Evolutionary conservation across 2,113 vertebrate species (phyloP).

Genomic region (Salvator merianae): DNA sequence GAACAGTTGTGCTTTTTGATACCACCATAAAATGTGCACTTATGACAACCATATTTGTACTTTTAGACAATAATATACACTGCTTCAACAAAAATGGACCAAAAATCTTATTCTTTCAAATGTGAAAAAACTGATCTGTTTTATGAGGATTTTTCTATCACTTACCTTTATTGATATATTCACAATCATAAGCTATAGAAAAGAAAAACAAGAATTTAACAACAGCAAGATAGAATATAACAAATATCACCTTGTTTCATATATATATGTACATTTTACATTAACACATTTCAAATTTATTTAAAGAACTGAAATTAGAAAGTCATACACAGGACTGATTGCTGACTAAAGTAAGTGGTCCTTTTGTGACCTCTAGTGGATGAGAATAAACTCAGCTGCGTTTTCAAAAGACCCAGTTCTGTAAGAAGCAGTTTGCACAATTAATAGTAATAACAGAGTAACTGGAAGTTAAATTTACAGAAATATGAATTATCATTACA

Average conservation of each 20-base stretch:
- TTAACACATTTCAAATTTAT: neutral
- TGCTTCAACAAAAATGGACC: neutral
- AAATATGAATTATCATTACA: neutral
- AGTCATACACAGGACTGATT: neutral
- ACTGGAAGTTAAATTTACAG: neutral
- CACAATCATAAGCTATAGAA: constrained; percentile 93
- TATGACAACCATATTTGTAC: neutral
- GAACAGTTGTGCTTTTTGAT: neutral
- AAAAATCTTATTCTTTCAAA: neutral
- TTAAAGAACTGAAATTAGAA: neutral
- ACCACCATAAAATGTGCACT: no score
- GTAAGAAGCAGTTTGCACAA: neutral
- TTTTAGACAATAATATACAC: neutral
- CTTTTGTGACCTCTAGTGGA: constrained; percentile 69
- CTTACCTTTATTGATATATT: constrained; percentile 98
- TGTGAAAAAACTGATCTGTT: fast-evolving
- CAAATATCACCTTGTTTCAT: neutral
- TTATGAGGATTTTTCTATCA: neutral
- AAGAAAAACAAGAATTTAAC: constrained; percentile 52
- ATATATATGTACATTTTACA: neutral
- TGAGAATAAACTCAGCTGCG: constrained; percentile 1
- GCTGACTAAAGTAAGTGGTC: constrained; percentile 4
- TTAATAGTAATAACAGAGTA: neutral
- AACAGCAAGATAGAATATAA: neutral
- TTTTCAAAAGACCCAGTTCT: neutral